These are phyloP conservation scores for Corydoras sp. DNA, from an alignment of 2,113 vertebrate species.

Conservation along the genomic window DNA sequence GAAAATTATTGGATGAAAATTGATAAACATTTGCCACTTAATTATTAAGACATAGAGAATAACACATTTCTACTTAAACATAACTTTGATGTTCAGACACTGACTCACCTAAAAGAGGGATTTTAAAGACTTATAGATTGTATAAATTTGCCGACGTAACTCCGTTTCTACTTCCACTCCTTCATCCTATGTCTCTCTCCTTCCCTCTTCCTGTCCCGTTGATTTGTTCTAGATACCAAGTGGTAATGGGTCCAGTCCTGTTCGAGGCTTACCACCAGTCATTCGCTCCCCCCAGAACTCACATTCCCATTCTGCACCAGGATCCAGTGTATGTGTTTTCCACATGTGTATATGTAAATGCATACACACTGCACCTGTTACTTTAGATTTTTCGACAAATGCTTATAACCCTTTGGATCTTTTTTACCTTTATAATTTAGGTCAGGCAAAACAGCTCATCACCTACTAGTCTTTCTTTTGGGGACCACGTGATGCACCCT, in stretches of 20 bases:
- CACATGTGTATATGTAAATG: not conserved
- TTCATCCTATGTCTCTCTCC: not conserved
- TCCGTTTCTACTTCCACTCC: not conserved
- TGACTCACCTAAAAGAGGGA: not conserved
- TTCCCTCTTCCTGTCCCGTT: not conserved
- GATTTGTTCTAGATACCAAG: slow-evolving; percentile 78
- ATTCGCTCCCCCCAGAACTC: slow-evolving; percentile 97
- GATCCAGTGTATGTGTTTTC: slow-evolving; percentile 75
- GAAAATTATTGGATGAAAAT: not conserved
- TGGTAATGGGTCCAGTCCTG: slow-evolving; percentile 95
- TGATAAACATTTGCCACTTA: slow-evolving; percentile 19
- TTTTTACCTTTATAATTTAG: slow-evolving; percentile 60
- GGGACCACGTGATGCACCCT: slow-evolving; percentile 89
- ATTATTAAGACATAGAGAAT: too few species aligned
- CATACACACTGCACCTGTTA: not conserved
- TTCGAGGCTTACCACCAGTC: slow-evolving; percentile 84
- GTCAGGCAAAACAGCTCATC: slow-evolving; percentile 96
- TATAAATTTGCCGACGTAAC: slow-evolving; percentile 13
- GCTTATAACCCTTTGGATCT: slow-evolving; percentile 1
- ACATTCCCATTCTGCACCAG: slow-evolving; percentile 92
- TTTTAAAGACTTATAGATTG: not conserved
- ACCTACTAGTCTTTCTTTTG: slow-evolving; percentile 91
- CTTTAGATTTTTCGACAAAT: not conserved
- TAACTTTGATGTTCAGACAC: not conserved
- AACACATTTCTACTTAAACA: too few species aligned